Conservation (phyloP, 1,140 invertebrate genomes). For the Apis dorsata region DNA sequence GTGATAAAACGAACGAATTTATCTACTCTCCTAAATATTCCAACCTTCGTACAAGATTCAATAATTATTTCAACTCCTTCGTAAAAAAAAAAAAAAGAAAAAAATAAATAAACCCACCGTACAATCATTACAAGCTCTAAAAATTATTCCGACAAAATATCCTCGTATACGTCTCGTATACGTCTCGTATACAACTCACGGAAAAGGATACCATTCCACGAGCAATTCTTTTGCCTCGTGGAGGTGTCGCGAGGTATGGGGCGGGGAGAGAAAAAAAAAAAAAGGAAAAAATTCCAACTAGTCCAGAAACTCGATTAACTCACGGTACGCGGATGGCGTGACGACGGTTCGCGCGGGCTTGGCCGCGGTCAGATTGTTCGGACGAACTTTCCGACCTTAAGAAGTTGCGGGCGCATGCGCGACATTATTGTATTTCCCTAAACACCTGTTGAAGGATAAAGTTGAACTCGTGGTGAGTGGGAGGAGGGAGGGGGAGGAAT, state of each 20-base stretch:
- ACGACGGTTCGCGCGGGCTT: slow-evolving; percentile 52
- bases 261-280: too few relatives aligned
- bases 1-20: background rate
- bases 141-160: too few relatives aligned
- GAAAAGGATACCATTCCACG: background rate
- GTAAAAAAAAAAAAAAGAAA: background rate
- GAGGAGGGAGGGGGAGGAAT: too few relatives aligned
- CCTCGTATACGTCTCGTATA: too few relatives aligned
- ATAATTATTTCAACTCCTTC: background rate
- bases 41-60: rapidly evolving
- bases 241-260: too few relatives aligned
- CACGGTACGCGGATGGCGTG: slow-evolving; percentile 33
- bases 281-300: slow-evolving; percentile 22
- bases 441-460: slow-evolving; percentile 80
- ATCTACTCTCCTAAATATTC: background rate
- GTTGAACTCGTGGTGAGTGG: slow-evolving; percentile 70
- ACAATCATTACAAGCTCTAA: too few relatives aligned
- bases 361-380: slow-evolving; percentile 61
- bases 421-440: slow-evolving; percentile 80
- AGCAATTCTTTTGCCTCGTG: background rate
- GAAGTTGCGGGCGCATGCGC: slow-evolving; percentile 77
- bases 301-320: slow-evolving; percentile 59
- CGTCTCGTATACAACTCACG: too few relatives aligned
- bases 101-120: too few relatives aligned
- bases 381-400: slow-evolving; percentile 73